These are phyloP conservation scores for Pithys albifrons DNA, from an alignment of 2,113 vertebrate genomes.

Conservation along the genomic window DNA sequence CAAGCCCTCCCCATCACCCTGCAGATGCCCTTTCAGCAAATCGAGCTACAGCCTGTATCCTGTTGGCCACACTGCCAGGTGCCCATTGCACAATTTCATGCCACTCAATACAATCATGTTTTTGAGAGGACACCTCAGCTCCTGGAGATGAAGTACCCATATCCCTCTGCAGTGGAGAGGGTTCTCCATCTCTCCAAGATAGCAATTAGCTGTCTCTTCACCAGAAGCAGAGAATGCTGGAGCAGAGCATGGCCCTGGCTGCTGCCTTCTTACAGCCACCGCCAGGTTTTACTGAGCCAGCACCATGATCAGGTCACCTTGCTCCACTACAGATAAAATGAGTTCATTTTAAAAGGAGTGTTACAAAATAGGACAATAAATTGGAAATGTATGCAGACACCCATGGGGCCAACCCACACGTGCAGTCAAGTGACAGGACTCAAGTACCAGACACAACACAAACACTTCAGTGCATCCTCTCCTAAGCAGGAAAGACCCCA, in stretches of 20 bases:
- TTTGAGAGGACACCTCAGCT: background rate
- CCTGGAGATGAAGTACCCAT: background rate
- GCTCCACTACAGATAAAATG: background rate
- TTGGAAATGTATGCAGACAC: background rate
- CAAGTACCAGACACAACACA: background rate
- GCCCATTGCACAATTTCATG: background rate
- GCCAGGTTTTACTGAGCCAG: background rate
- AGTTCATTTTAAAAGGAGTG: background rate
- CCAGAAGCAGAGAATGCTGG: background rate
- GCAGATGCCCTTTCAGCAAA: background rate
- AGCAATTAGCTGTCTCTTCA: background rate
- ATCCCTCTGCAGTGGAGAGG: background rate
- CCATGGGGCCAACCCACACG: background rate
- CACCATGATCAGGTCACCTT: background rate
- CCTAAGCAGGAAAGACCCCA: background rate
- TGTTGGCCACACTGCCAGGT: background rate
- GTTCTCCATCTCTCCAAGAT: background rate
- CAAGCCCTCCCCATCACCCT: fast-evolving
- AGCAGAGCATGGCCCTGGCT: background rate
- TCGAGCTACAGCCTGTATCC: background rate
- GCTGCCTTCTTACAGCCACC: fast-evolving
- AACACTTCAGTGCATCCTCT: background rate
- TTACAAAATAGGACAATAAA: background rate
- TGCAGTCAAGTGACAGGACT: background rate
- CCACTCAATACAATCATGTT: background rate